These are phyloP conservation scores for Otolemur garnettii DNA, from an alignment of 2,113 vertebrate species.

Conservation along the genomic window DNA sequence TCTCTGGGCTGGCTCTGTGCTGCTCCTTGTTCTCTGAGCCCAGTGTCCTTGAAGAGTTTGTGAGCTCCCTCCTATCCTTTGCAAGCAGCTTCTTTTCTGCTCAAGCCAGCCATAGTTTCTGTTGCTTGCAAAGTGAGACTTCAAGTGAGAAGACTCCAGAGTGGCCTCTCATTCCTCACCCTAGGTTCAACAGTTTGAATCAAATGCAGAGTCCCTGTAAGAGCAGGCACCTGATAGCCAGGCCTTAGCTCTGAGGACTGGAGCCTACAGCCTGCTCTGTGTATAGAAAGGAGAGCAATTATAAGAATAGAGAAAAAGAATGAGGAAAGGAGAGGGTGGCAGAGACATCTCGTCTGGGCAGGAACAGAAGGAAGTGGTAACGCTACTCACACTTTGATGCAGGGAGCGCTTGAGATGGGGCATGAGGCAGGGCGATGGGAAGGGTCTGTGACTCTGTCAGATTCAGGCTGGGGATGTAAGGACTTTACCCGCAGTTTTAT, in stretches of 20 bases:
- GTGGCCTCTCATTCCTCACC: background rate
- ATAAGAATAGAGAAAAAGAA: background rate
- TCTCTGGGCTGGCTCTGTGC: rapidly evolving
- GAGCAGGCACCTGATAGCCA: conserved; percentile 45
- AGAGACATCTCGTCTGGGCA: background rate
- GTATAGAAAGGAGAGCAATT: too few species aligned
- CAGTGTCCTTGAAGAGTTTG: background rate
- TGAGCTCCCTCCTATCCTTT: too few species aligned
- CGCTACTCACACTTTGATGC: background rate
- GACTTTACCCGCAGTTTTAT: background rate
- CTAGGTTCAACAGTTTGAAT: background rate
- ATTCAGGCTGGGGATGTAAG: background rate
- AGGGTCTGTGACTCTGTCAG: background rate
- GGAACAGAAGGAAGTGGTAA: background rate
- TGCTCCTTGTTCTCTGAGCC: background rate
- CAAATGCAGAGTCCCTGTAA: conserved; percentile 80
- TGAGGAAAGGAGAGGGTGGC: background rate
- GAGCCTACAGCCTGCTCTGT: background rate
- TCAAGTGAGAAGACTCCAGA: background rate
- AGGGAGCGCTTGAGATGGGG: background rate
- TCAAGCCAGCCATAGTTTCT: background rate
- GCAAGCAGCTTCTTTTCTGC: background rate
- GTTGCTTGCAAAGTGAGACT: background rate
- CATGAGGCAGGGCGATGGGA: too few species aligned
- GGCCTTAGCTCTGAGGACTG: background rate